Evolutionary conservation across 1,140 invertebrate genomes (phyloP).

Genomic region (Scaptomyza pallida): DNA sequence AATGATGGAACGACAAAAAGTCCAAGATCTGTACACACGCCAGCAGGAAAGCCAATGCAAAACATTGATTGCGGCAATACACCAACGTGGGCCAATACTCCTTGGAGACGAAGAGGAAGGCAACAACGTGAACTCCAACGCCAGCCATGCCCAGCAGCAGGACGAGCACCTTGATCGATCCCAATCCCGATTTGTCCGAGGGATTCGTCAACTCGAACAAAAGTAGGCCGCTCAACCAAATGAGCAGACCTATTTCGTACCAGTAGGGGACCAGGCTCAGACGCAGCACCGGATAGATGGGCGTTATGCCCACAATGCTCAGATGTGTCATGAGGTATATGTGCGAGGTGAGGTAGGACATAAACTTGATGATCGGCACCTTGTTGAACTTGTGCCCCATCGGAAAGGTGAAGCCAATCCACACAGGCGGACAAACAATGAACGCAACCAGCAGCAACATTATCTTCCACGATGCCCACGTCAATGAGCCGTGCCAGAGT

Average conservation of each 20-base stretch:
- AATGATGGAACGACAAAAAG: conserved; percentile 98
- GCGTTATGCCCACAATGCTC: conserved; percentile 94
- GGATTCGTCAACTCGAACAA: conserved; percentile 98
- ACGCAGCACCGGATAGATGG: conserved; percentile 92
- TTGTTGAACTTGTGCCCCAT: conserved; percentile 97
- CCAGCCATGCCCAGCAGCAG: conserved; percentile 96
- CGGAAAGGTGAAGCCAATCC: conserved; percentile 98
- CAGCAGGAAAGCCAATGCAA: conserved; percentile 96
- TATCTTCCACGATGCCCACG: conserved; percentile 98
- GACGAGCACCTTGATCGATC: conserved; percentile 96
- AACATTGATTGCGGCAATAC: conserved; percentile 97
- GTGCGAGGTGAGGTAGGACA: conserved; percentile 99
- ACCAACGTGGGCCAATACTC: conserved; percentile 92
- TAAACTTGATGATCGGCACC: conserved; percentile 99
- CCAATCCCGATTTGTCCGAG: conserved; percentile 96
- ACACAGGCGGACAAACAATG: conserved; percentile 96
- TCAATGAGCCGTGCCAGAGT: conserved; percentile 97
- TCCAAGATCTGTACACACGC: conserved; percentile 99
- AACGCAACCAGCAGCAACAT: conserved; percentile 96
- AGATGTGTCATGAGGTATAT: conserved; percentile 98
- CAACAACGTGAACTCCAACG: conserved; percentile 94
- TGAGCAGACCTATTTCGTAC: conserved; percentile 98
- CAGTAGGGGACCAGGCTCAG: conserved; percentile 91
- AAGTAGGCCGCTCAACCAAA: conserved; percentile 97
- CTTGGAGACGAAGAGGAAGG: conserved; percentile 88